Percentiles rank a stretch among this genome's conserved stretches.
Evolutionary conservation across 1,140 invertebrate genomes (phyloP).

Genomic region (Kradibia gibbosae): DNA sequence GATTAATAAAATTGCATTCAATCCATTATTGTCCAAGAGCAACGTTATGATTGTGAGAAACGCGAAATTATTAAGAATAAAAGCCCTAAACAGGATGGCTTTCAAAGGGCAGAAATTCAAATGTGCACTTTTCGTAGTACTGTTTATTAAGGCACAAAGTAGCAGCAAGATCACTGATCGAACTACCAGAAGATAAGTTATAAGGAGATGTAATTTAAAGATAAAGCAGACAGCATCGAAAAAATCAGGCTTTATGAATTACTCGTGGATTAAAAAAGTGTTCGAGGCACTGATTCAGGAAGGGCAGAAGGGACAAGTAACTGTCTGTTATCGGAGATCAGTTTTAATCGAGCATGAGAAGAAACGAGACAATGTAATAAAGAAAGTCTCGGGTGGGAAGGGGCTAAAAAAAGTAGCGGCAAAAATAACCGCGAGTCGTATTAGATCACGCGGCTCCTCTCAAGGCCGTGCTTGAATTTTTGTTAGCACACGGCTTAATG

Average conservation of each 20-base stretch:
- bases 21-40: conserved; percentile 24
- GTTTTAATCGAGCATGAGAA: neutral
- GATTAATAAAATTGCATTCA: conserved; percentile 27
- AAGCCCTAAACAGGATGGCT: neutral
- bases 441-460: neutral
- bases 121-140: no score
- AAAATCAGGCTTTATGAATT: no score
- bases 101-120: no score
- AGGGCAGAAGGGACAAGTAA: no score
- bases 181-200: no score
- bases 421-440: neutral
- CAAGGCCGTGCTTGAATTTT: conserved; percentile 37
- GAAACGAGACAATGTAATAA: neutral
- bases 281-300: no score
- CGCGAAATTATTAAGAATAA: neutral
- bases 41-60: conserved; percentile 22
- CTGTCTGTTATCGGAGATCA: no score
- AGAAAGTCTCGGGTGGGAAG: neutral
- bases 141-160: no score
- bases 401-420: neutral
- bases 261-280: no score
- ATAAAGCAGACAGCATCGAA: no score
- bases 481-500: neutral
- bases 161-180: no score
- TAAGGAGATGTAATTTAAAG: no score